Conservation (phyloP, 2,113 vertebrate genomes). For the Elachura formosa region DNA sequence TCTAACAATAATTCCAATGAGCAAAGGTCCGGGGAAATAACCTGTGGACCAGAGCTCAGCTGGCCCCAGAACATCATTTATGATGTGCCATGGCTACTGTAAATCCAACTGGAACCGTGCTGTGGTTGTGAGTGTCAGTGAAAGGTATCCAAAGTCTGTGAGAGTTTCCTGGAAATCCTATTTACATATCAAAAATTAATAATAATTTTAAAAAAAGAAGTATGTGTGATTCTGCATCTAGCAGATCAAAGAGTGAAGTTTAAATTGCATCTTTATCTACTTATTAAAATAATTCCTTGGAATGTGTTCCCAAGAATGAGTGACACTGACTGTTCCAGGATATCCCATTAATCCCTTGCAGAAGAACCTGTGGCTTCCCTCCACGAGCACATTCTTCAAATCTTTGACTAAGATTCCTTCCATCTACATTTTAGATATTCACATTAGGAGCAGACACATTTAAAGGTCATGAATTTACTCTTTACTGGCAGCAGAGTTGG, state of each 20-base stretch:
- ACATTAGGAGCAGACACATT: neutral
- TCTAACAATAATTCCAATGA: neutral
- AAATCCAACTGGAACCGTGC: neutral
- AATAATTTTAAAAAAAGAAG: neutral
- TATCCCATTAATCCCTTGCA: neutral
- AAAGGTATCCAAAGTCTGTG: neutral
- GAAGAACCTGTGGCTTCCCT: neutral
- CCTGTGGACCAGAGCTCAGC: neutral
- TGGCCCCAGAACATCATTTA: neutral
- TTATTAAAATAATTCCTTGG: neutral
- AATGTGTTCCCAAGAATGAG: neutral
- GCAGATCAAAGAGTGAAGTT: neutral
- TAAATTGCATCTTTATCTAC: neutral
- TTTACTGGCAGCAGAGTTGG: neutral
- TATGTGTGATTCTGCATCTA: neutral
- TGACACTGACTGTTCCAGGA: neutral
- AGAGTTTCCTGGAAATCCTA: neutral
- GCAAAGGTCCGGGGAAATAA: neutral
- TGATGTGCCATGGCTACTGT: neutral
- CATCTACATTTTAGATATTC: neutral
- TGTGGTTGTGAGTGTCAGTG: neutral
- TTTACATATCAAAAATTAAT: neutral
- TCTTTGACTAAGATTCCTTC: neutral
- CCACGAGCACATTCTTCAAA: neutral
- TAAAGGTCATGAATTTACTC: neutral